phyloP scores from a whole-genome alignment of 2,888 invertebrate genomes.

The Hylaea fasciaria region DNA sequence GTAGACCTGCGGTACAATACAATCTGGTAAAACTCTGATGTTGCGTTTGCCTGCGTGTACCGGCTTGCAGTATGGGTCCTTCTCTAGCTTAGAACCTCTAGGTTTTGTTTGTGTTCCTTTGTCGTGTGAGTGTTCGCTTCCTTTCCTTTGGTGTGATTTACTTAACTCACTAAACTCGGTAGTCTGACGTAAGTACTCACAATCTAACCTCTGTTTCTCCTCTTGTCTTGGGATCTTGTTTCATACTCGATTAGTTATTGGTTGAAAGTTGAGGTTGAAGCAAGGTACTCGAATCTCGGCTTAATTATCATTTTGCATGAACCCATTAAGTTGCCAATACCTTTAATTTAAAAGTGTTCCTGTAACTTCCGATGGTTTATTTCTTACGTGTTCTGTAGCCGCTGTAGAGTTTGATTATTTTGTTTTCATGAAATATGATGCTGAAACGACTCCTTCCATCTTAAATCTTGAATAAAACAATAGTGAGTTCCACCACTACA shows the following conservation, averaged over 20 bases:
- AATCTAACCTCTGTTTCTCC: conserved; percentile 4
- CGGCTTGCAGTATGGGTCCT: conserved; percentile 33
- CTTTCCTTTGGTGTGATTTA: conserved; percentile 19
- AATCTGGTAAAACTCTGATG: conserved; percentile 47
- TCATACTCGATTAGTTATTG: neutral
- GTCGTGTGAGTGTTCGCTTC: conserved; percentile 31
- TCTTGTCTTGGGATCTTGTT: neutral
- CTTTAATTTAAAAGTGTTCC: neutral
- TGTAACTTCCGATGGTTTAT: neutral
- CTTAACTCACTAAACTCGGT: conserved; percentile 22
- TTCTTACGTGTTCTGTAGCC: neutral
- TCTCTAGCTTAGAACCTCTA: conserved; percentile 10
- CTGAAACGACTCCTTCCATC: conserved; percentile 15
- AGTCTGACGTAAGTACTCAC: neutral
- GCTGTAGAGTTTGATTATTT: conserved; percentile 1
- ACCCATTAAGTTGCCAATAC: conserved; percentile 12
- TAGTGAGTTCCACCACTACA: too few relatives aligned
- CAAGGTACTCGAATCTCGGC: conserved; percentile 6
- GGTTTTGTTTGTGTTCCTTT: conserved; percentile 19
- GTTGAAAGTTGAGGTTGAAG: neutral
- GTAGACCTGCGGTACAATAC: conserved; percentile 1
- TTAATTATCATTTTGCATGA: conserved; percentile 23
- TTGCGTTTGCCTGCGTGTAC: conserved; percentile 41
- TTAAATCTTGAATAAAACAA: too few relatives aligned
- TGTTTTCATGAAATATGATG: neutral